Evolutionary conservation across 2,113 vertebrate genomes (phyloP), one percentile per base, ranked within the genome.

Genomic region (Prunella fulvescens): DNA sequence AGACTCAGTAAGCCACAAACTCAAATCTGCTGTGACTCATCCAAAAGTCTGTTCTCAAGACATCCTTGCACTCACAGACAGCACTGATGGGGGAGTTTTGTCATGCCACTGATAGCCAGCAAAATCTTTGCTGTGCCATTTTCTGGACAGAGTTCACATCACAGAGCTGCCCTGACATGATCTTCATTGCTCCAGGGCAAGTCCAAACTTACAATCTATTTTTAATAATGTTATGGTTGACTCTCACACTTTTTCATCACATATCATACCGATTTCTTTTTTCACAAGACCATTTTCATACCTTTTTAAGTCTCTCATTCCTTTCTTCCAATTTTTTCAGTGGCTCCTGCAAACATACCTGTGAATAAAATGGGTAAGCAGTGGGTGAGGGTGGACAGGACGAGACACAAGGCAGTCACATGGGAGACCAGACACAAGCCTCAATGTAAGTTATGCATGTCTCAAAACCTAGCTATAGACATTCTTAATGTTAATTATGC

Each of bases 81-180:
- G 31, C 40, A 79, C 6, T 26, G 23, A 37, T 0, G 0, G 6
- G 12, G 11, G 16, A 48, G 7, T 44, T 81, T 74, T 62, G 16
- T 64, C 48, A 60, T 35, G 12, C 12, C 24, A 51, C 6, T n/a
- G 66, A 64, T n/a, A 79, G 48, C 16, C 74, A 80, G 57, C 8
- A 80, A 74, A 80, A 35, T 47, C 66, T 64, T 58, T 61, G 14
- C 12, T 90, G 48, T 28, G 16, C 28, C 11, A 2, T 1, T 11
- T 10, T n/a, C 45, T 65, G 39, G 31, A 45, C 28, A 90, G 65
- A 78, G 17, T 8, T 82, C 33, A 29, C 7, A n/a, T 53, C 47
- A 28, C 35, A 54, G 45, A 81, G 28, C 14, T 81, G 31, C 23
- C 37, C 39, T 54, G 44, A 64, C 18, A 7, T 12, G 29, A 39